These are phyloP conservation scores for Marasmarcha lunaedactyla DNA, from an alignment of 2,888 invertebrate genomes.

Conservation along the genomic window DNA sequence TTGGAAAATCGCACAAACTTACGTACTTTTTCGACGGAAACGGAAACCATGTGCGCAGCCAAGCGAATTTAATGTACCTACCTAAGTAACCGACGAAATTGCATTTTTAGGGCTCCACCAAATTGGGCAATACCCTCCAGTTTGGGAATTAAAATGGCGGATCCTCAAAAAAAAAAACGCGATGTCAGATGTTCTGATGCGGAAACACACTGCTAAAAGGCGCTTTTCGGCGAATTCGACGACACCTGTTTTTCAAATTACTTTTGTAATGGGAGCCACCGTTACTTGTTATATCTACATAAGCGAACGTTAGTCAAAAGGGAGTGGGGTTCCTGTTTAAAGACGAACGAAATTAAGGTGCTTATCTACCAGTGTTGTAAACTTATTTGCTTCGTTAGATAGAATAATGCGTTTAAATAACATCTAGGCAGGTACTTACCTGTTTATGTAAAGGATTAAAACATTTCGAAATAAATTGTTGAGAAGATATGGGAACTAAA, in stretches of 20 bases:
- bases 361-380: too few relatives aligned
- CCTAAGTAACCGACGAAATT: constrained; percentile 53
- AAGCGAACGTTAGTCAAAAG: too few relatives aligned
- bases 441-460: too few relatives aligned
- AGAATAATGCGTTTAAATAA: too few relatives aligned
- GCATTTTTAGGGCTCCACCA: constrained; percentile 61
- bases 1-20: constrained; percentile 58
- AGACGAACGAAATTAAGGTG: too few relatives aligned
- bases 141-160: constrained; percentile 19
- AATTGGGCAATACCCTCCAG: constrained; percentile 27
- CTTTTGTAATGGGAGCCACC: constrained; percentile 1
- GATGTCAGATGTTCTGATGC: constrained; percentile 13
- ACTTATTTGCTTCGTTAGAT: too few relatives aligned
- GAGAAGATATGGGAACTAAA: too few relatives aligned
- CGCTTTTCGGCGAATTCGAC: constrained; percentile 7
- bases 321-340: too few relatives aligned
- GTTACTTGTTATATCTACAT: too few relatives aligned
- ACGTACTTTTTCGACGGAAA: constrained; percentile 49
- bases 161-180: constrained; percentile 14
- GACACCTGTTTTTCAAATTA: constrained; percentile 11
- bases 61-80: constrained; percentile 49
- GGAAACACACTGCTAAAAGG: constrained; percentile 8
- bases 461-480: too few relatives aligned
- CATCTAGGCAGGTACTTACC: too few relatives aligned
- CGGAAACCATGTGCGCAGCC: constrained; percentile 63